Conservation (phyloP, 92 coral and sea anemone genomes). For the Umimayanthus chanpuru region DNA sequence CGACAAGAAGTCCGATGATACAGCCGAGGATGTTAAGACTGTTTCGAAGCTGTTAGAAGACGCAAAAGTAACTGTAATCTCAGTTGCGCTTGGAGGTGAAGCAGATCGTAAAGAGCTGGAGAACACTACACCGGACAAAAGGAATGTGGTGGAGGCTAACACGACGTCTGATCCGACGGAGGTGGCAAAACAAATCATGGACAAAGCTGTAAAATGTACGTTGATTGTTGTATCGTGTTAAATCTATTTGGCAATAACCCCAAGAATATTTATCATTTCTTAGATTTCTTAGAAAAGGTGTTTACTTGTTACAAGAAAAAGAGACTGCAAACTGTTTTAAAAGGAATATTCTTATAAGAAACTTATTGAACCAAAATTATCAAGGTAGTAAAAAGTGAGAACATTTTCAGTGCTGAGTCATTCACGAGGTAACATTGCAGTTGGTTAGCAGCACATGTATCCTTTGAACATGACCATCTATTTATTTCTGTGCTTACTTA, state of each 20-base stretch:
- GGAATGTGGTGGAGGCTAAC: constrained; percentile 56
- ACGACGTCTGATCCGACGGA: constrained; percentile 51
- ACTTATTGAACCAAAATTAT: too few relatives aligned
- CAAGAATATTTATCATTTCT: background rate
- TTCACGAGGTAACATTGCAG: too few relatives aligned
- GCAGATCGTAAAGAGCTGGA: constrained; percentile 54
- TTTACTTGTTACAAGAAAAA: background rate
- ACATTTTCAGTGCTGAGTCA: too few relatives aligned
- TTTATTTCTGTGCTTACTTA: too few relatives aligned
- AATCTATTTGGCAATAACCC: background rate
- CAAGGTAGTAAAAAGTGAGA: too few relatives aligned
- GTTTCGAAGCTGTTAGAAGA: constrained; percentile 25
- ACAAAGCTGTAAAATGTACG: constrained; percentile 64
- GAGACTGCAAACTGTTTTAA: background rate
- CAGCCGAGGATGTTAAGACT: constrained; percentile 21
- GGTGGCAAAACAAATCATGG: constrained; percentile 58
- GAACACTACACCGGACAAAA: constrained; percentile 49
- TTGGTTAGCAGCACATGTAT: too few relatives aligned
- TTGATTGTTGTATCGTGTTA: background rate
- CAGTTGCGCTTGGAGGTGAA: constrained; percentile 68
- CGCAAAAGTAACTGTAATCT: constrained; percentile 53
- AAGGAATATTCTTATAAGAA: too few relatives aligned
- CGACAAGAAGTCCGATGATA: constrained; percentile 42
- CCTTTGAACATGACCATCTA: too few relatives aligned
- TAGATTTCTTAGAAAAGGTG: background rate